Evolutionary conservation across 2,888 invertebrate genomes (phyloP).

Genomic region (Xanthia togata): DNA sequence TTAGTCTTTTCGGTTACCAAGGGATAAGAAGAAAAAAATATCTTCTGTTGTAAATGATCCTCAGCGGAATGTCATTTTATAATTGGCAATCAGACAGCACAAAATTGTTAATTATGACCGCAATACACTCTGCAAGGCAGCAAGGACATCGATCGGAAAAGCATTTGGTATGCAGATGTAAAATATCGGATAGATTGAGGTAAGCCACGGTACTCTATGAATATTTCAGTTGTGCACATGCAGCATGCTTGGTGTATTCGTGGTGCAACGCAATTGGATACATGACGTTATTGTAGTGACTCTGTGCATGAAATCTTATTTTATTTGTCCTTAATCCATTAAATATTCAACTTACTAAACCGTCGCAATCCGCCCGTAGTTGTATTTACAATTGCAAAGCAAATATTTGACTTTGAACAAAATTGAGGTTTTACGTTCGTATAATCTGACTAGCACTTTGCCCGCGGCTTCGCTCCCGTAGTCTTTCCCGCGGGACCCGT

Average conservation of each 20-base stretch:
- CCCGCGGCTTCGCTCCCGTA: too few species aligned
- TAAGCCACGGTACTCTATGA: constrained; percentile 33
- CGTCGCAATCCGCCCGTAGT: not conserved
- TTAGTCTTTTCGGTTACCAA: not conserved
- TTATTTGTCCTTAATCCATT: not conserved
- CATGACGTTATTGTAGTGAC: not conserved
- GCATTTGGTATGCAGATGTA: constrained; percentile 42
- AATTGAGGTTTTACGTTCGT: constrained; percentile 1
- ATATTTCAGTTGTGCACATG: constrained; percentile 45
- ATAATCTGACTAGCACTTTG: too few species aligned
- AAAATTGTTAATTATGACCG: constrained; percentile 3
- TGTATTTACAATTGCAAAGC: constrained; percentile 5
- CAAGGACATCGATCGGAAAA: constrained; percentile 14
- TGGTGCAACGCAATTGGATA: constrained; percentile 16
- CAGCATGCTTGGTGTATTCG: constrained; percentile 3
- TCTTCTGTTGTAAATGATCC: not conserved
- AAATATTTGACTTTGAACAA: constrained; percentile 6
- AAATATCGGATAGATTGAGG: constrained; percentile 27
- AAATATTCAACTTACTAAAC: constrained; percentile 15
- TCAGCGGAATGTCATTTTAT: not conserved
- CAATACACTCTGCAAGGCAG: not conserved
- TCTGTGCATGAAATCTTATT: not conserved
- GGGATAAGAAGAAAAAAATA: not conserved
- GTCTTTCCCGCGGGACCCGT: too few species aligned
- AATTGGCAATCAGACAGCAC: not conserved